Evolutionary conservation across 2,113 vertebrate genomes (phyloP).

Genomic region (Ammospiza nelsoni): DNA sequence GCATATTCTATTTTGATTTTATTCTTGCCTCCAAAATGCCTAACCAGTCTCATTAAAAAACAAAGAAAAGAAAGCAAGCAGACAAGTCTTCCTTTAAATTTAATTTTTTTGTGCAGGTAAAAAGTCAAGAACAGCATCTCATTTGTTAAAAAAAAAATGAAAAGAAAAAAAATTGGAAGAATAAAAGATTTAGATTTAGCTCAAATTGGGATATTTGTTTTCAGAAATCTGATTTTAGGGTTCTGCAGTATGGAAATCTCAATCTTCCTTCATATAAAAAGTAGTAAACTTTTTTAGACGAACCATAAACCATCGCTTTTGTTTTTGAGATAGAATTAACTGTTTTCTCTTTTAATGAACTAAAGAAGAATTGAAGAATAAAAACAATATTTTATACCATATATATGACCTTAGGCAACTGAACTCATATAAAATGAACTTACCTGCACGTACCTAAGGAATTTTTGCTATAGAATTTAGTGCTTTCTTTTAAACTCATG

Average conservation of each 20-base stretch:
- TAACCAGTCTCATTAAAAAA: neutral
- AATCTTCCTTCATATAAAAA: neutral
- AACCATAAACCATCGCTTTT: fast-evolving
- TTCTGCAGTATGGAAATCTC: neutral
- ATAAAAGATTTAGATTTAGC: neutral
- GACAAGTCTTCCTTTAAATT: neutral
- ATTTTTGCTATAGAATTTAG: neutral
- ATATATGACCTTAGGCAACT: neutral
- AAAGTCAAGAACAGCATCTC: neutral
- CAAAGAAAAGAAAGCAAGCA: neutral
- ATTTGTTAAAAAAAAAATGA: neutral
- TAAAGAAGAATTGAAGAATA: neutral
- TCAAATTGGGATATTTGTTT: neutral
- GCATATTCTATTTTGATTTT: neutral
- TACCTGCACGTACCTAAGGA: neutral
- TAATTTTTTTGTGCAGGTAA: neutral
- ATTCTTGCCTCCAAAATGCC: neutral
- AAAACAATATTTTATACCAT: neutral
- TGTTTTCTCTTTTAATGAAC: neutral
- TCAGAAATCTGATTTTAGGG: neutral
- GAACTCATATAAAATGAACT: neutral
- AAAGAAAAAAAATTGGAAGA: neutral
- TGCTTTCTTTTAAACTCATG: neutral
- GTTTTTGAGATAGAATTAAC: neutral
- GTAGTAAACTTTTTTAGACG: neutral